These are phyloP conservation scores for Drosophila baimaii DNA, from an alignment of 1,140 invertebrate genomes.

Conservation along the genomic window DNA sequence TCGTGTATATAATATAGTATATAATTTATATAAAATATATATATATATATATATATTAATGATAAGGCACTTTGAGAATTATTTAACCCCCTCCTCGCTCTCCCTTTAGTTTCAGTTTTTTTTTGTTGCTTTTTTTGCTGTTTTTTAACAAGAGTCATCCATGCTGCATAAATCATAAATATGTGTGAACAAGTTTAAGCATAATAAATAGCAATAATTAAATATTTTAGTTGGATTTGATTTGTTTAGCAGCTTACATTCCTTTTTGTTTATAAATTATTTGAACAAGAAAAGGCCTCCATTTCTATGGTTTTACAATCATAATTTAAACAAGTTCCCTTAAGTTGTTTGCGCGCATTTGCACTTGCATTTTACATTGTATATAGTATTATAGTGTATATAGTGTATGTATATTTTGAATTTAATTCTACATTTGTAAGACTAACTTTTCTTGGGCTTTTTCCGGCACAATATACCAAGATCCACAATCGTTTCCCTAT, in stretches of 20 bases:
- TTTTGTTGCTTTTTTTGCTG: slow-evolving; percentile 2
- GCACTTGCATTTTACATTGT: slow-evolving; percentile 20
- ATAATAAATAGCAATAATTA: slow-evolving; percentile 43
- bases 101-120: slow-evolving; percentile 6
- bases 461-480: slow-evolving; percentile 26
- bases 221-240: slow-evolving; percentile 35
- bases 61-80: slow-evolving; percentile 82
- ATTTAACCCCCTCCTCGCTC: slow-evolving; percentile 52
- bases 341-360: slow-evolving; percentile 53
- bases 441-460: slow-evolving; percentile 38
- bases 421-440: slow-evolving; percentile 47
- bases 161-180: slow-evolving; percentile 15
- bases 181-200: not conserved
- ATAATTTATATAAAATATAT: slow-evolving; percentile 57
- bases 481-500: slow-evolving; percentile 37
- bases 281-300: slow-evolving; percentile 29
- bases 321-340: slow-evolving; percentile 61
- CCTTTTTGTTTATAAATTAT: slow-evolving; percentile 43
- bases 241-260: slow-evolving; percentile 12
- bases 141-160: slow-evolving; percentile 6
- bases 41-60: slow-evolving; percentile 35
- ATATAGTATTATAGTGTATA: slow-evolving; percentile 10
- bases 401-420: slow-evolving; percentile 22
- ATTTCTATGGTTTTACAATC: slow-evolving; percentile 37
- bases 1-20: slow-evolving; percentile 34